A percentile compares a stretch with the other conserved stretches of the same genome.
Conservation (phyloP, 2,113 vertebrate genomes). For the Psephotus haematonotus region DNA sequence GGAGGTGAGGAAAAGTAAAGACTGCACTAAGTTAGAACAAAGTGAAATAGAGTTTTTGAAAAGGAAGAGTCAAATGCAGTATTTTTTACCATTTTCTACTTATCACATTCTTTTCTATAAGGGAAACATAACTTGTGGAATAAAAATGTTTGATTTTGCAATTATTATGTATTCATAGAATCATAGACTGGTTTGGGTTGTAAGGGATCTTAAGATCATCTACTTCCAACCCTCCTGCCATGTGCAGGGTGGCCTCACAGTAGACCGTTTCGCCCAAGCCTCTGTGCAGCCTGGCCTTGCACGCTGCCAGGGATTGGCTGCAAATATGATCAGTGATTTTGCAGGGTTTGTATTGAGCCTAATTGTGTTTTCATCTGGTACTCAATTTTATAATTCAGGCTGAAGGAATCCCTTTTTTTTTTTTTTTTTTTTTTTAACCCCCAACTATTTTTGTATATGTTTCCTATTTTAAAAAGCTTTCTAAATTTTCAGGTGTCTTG, state of each 20-base stretch:
- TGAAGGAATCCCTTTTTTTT: not conserved
- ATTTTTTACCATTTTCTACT: not conserved
- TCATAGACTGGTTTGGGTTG: not conserved
- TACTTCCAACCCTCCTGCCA: not conserved
- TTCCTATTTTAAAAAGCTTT: not conserved
- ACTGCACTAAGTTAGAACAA: not conserved
- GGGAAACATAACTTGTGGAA: not conserved
- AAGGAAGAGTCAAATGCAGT: not conserved
- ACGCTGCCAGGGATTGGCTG: not conserved
- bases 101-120: accelerated
- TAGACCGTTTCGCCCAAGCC: not conserved
- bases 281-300: not conserved
- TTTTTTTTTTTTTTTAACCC: no score
- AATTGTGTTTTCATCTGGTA: not conserved
- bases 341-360: not conserved
- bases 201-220: not conserved
- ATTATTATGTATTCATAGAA: not conserved
- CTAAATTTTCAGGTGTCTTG: not conserved
- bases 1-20: not conserved
- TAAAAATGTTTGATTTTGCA: not conserved
- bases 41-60: not conserved
- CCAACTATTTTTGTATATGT: not conserved
- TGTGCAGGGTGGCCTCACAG: not conserved
- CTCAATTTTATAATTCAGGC: not conserved
- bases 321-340: not conserved